A percentile compares a stretch with the other conserved stretches of the same genome.
phyloP scores from a whole-genome alignment of 2,113 vertebrate species.

The Callaeas wilsoni region DNA sequence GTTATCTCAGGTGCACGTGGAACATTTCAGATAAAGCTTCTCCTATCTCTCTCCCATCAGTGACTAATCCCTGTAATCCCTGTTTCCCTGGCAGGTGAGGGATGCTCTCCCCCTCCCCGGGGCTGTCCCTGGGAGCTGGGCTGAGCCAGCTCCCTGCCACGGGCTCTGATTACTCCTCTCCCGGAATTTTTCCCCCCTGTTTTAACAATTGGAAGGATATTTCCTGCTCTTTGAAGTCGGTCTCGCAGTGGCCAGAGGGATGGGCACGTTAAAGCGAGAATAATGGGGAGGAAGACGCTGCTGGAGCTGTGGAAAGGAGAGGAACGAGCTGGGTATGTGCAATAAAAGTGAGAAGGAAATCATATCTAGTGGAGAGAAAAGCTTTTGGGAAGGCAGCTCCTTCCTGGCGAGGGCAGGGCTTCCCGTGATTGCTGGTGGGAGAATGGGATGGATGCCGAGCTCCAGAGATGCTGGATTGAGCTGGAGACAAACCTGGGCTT shows the following conservation, averaged over 20 bases:
- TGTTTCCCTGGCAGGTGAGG: background rate
- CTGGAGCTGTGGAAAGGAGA: background rate
- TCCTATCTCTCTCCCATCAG: background rate
- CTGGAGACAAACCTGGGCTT: background rate
- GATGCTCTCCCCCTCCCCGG: background rate
- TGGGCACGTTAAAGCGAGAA: accelerated
- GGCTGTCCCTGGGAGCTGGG: background rate
- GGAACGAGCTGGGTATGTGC: background rate
- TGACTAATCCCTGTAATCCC: accelerated
- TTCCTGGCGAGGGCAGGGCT: background rate
- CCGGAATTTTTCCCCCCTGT: accelerated
- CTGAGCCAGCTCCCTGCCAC: background rate
- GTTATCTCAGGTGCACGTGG: background rate
- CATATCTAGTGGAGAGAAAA: background rate
- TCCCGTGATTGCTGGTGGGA: accelerated
- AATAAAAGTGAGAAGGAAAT: background rate
- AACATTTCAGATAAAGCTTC: background rate
- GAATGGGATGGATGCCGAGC: accelerated
- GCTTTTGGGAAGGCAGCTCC: background rate
- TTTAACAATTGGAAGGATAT: background rate
- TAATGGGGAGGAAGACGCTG: background rate
- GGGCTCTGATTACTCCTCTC: background rate
- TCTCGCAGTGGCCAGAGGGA: background rate
- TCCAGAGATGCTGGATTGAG: background rate
- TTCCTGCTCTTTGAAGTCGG: background rate